phyloP scores from a whole-genome alignment of 2,888 invertebrate genomes.

The Pteria penguin region DNA sequence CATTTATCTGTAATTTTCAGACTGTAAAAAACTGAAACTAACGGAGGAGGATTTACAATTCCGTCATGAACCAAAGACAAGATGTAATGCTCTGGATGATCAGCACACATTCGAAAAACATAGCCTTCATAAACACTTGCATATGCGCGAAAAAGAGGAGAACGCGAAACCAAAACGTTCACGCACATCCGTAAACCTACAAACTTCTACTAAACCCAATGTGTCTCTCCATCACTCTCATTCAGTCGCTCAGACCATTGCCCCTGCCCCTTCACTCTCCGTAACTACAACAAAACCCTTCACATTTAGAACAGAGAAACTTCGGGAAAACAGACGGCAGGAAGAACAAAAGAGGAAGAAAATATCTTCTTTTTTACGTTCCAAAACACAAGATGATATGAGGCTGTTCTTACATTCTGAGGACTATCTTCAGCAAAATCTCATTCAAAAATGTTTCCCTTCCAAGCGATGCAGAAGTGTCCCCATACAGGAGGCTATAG shows the following conservation, averaged over 20 bases:
- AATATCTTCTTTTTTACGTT: background rate
- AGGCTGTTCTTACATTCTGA: background rate
- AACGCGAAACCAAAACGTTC: constrained; percentile 6
- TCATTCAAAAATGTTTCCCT: background rate
- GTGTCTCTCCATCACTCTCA: background rate
- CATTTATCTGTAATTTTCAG: constrained; percentile 15
- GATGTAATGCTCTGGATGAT: constrained; percentile 28
- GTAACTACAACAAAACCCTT: background rate
- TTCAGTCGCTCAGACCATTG: background rate
- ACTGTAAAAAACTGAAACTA: constrained; percentile 24
- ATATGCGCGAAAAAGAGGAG: background rate
- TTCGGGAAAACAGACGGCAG: background rate
- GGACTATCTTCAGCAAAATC: background rate
- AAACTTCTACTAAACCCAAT: background rate
- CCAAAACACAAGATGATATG: constrained; percentile 31
- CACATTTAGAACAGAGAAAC: background rate
- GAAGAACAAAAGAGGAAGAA: background rate
- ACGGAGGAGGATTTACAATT: constrained; percentile 24
- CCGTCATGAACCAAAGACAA: constrained; percentile 33
- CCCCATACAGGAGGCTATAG: background rate
- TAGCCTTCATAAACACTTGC: constrained; percentile 27
- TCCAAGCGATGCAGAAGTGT: constrained; percentile 29
- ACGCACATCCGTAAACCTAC: background rate
- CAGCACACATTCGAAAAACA: constrained; percentile 28
- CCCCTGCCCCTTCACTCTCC: background rate